Percentiles rank a stretch among this genome's conserved stretches.
Conservation (phyloP, 2,888 invertebrate species). For the Cosmorhoe ocellata region DNA sequence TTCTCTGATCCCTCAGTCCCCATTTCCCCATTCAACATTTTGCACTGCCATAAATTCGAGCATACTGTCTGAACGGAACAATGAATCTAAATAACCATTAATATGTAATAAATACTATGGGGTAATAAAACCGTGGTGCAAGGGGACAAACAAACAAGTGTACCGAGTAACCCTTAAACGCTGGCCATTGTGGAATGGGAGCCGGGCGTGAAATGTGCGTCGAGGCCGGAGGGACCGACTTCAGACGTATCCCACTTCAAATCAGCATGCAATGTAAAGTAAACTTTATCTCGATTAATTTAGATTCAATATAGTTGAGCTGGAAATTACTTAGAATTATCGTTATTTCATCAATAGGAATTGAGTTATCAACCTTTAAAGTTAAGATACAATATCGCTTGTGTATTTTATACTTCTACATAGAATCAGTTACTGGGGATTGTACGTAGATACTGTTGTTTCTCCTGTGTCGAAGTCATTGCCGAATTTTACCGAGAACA, state of each 20-base stretch:
- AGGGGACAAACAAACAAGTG: conserved; percentile 81
- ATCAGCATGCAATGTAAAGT: not conserved
- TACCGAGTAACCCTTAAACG: conserved; percentile 70
- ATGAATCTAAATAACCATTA: conserved; percentile 83
- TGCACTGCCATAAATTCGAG: conserved; percentile 76
- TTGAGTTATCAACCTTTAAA: not conserved
- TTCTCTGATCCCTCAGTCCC: conserved; percentile 54
- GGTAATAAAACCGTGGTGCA: conserved; percentile 73
- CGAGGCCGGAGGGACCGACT: conserved; percentile 34
- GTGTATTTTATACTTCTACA: not conserved
- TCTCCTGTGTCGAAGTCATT: conserved; percentile 50
- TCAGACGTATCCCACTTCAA: conserved; percentile 4
- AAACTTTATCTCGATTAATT: not conserved
- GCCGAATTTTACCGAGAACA: conserved; percentile 58
- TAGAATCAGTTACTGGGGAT: not conserved
- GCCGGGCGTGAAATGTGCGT: conserved; percentile 57
- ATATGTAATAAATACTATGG: conserved; percentile 82
- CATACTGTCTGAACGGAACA: conserved; percentile 78
- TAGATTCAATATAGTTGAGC: not conserved
- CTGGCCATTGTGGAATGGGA: conserved; percentile 57
- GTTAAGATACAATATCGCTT: conserved; percentile 4
- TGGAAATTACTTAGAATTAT: not conserved
- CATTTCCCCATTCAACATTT: conserved; percentile 70
- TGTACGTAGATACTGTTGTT: conserved; percentile 3
- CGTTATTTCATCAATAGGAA: not conserved